phyloP scores from a whole-genome alignment of 2,113 vertebrate species.

The Trinectes maculatus region DNA sequence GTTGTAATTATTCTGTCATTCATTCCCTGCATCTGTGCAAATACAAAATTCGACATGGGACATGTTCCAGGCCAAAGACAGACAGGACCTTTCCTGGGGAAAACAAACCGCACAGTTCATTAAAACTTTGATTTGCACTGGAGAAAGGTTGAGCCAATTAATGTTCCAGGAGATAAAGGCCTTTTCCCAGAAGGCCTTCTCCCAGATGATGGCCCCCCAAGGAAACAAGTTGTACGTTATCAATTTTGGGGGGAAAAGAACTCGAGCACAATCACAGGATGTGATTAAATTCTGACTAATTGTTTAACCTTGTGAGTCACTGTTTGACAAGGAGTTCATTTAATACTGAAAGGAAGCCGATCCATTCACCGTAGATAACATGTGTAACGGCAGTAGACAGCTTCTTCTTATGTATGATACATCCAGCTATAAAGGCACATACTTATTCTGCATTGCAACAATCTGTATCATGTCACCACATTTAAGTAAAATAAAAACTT shows the following conservation, averaged over 20 bases:
- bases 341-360: constrained; percentile 31
- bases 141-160: constrained; percentile 53
- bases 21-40: background rate
- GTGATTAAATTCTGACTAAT: constrained; percentile 67
- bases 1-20: background rate
- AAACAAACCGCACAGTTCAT: constrained; percentile 51
- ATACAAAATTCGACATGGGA: background rate
- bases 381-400: constrained; percentile 11
- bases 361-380: constrained; percentile 46
- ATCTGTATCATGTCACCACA: background rate
- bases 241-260: constrained; percentile 54
- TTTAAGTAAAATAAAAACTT: no score
- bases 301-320: constrained; percentile 53
- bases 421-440: background rate
- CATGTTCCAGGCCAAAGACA: constrained; percentile 5
- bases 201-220: constrained; percentile 36
- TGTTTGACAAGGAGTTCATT: constrained; percentile 54
- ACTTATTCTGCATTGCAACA: background rate
- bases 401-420: constrained; percentile 14
- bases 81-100: constrained; percentile 7
- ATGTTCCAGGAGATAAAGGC: constrained; percentile 51
- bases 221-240: constrained; percentile 56
- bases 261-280: constrained; percentile 44
- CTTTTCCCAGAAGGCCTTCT: constrained; percentile 41
- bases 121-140: constrained; percentile 47